Conservation (phyloP, 2,888 invertebrate species). For the Apotomis capreana region DNA sequence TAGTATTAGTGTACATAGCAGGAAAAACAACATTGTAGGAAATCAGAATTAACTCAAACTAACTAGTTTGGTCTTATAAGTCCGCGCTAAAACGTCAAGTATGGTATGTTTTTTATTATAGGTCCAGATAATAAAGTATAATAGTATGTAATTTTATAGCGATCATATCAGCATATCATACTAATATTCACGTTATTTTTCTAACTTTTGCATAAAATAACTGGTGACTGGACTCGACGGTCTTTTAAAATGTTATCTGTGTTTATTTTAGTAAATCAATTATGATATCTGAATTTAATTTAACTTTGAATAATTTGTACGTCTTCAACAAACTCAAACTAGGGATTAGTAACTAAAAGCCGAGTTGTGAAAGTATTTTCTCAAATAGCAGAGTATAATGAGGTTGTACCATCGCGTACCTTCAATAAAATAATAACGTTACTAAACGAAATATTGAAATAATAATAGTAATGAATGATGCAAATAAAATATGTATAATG, state of each 20-base stretch:
- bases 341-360: not conserved
- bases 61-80: no score
- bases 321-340: not conserved
- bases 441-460: not conserved
- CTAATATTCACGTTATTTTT: no score
- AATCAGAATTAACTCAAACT: no score
- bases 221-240: not conserved
- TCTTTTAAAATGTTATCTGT: not conserved
- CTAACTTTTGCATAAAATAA: not conserved
- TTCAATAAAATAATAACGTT: not conserved
- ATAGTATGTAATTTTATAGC: no score
- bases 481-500: no score
- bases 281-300: not conserved
- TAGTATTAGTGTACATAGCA: no score
- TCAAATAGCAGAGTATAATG: not conserved
- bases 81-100: no score
- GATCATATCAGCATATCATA: no score
- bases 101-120: no score
- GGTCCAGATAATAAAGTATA: no score
- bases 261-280: not conserved
- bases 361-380: not conserved
- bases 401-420: not conserved
- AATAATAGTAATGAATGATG: not conserved
- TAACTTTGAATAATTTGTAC: not conserved
- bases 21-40: no score